Evolutionary conservation across 2,797 vertebrate species (phyloP).

Genomic region (Schizopygopsis pylzovi): DNA sequence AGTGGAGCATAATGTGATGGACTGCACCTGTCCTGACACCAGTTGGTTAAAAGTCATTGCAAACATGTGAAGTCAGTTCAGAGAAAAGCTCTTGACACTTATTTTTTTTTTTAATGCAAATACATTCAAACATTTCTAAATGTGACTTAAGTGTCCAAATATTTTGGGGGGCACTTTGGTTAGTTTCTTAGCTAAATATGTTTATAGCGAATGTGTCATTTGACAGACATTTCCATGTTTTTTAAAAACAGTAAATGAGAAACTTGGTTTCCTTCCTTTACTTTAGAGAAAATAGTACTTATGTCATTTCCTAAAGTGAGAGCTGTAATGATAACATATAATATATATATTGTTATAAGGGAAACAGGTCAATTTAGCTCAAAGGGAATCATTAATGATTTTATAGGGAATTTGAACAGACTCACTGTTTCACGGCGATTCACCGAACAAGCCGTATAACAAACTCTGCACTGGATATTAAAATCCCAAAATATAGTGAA

Average conservation of each 20-base stretch:
- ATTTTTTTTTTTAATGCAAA: not conserved
- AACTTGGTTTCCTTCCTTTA: too few species aligned
- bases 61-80: not conserved
- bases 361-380: too few species aligned
- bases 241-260: constrained; percentile 41
- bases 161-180: not conserved
- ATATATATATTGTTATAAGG: too few species aligned
- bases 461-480: too few species aligned
- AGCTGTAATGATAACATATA: too few species aligned
- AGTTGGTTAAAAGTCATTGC: not conserved
- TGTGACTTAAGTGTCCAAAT: not conserved
- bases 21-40: not conserved
- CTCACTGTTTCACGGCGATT: too few species aligned
- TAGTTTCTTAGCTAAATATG: constrained; percentile 32
- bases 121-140: not conserved
- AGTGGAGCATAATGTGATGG: not conserved
- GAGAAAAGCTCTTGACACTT: not conserved
- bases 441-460: too few species aligned
- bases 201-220: constrained; percentile 6
- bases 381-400: too few species aligned
- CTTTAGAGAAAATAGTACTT: too few species aligned
- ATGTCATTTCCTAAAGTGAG: too few species aligned
- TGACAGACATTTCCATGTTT: constrained; percentile 58
- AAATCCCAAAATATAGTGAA: too few species aligned
- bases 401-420: too few species aligned